Evolutionary conservation across 2,888 invertebrate genomes (phyloP).

Genomic region (Trichogramma dendrolimi): DNA sequence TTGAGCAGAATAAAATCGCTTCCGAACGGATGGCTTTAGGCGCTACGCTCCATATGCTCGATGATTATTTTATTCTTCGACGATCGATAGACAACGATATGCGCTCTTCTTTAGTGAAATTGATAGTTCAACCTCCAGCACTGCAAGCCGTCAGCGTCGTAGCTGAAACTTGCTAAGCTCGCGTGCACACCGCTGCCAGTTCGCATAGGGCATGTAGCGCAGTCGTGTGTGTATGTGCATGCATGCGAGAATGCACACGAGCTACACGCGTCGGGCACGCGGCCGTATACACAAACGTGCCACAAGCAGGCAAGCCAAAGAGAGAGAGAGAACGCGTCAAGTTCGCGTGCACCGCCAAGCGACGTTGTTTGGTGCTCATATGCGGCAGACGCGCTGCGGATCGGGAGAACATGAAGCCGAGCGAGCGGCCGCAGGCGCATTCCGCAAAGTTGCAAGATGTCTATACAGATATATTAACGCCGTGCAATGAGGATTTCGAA

Average conservation of each 20-base stretch:
- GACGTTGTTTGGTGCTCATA: slow-evolving; percentile 43
- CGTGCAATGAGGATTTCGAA: no score
- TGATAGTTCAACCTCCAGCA: no score
- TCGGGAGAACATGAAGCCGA: slow-evolving; percentile 36
- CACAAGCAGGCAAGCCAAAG: slow-evolving; percentile 8
- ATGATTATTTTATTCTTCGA: no score
- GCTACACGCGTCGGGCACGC: no score
- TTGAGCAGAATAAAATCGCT: no score
- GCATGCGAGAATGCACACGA: slow-evolving; percentile 7
- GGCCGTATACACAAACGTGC: background rate
- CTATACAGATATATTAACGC: background rate
- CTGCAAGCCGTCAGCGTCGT: no score
- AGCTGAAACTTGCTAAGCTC: no score
- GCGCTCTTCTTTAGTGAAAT: no score
- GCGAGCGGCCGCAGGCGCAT: slow-evolving; percentile 19
- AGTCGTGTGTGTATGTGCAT: slow-evolving; percentile 10
- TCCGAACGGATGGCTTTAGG: no score
- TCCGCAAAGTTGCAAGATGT: slow-evolving; percentile 19
- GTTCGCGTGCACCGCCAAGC: slow-evolving; percentile 28
- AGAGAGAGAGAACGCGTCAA: slow-evolving; percentile 7
- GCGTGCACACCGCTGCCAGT: no score
- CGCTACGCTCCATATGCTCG: no score
- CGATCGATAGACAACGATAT: no score
- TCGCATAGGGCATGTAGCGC: background rate
- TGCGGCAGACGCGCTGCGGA: slow-evolving; percentile 45